A percentile compares a stretch with the other conserved stretches of the same genome.
Conservation (phyloP, 2,113 vertebrate genomes). For the Pyrgilauda ruficollis region DNA sequence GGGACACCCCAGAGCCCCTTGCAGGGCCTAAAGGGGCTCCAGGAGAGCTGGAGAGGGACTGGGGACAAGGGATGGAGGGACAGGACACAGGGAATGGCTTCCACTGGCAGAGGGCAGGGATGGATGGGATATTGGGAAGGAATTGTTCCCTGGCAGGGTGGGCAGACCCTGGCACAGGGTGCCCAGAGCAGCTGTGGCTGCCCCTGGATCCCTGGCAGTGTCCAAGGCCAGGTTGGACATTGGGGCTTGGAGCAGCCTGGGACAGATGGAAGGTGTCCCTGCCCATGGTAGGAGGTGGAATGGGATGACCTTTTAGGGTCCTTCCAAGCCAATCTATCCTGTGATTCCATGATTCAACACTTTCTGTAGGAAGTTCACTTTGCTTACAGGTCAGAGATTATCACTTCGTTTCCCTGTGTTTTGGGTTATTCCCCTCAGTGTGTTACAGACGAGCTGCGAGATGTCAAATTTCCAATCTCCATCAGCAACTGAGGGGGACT, state of each 20-base stretch:
- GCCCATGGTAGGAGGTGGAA: neutral
- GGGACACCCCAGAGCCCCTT: neutral
- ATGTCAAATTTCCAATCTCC: neutral
- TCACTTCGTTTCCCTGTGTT: neutral
- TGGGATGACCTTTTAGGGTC: neutral
- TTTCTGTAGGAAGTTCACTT: neutral
- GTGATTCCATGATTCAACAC: neutral
- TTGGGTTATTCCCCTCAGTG: neutral
- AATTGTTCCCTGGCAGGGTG: neutral
- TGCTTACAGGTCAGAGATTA: neutral
- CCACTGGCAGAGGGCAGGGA: neutral
- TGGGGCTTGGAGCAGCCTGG: neutral
- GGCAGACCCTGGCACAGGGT: rapidly evolving
- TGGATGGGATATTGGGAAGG: neutral
- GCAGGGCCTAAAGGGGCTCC: neutral
- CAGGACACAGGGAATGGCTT: neutral
- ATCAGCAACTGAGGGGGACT: neutral
- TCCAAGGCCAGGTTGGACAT: rapidly evolving
- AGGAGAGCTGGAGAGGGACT: neutral
- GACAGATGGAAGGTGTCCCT: neutral
- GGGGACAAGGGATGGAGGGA: neutral
- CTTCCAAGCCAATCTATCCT: neutral
- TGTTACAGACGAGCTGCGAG: rapidly evolving
- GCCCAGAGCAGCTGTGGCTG: neutral
- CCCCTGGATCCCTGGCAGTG: neutral